phyloP scores from a whole-genome alignment of 1,140 invertebrate species.

The Pantala flavescens region DNA sequence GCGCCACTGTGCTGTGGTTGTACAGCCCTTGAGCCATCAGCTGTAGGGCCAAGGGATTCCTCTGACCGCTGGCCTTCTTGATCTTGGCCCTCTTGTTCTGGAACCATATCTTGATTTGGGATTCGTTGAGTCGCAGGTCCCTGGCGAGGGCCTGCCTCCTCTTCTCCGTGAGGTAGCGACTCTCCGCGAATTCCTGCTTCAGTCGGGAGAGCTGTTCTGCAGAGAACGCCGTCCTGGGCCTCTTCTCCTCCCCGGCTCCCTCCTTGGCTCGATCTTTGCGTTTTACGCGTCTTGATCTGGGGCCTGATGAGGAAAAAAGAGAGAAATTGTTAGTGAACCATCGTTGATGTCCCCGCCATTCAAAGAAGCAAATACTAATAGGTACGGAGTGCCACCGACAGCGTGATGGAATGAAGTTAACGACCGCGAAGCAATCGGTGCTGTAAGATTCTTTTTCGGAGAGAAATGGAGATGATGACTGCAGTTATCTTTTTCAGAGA shows the following conservation, averaged over 20 bases:
- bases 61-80: slow-evolving; percentile 84
- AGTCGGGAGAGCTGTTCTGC: slow-evolving; percentile 84
- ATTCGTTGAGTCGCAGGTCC: slow-evolving; percentile 89
- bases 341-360: no score
- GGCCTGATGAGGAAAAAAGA: slow-evolving; percentile 53
- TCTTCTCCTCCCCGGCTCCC: slow-evolving; percentile 70
- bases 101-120: slow-evolving; percentile 99
- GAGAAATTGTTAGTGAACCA: no score
- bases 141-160: slow-evolving; percentile 81
- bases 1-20: slow-evolving; percentile 42
- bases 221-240: slow-evolving; percentile 94
- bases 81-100: slow-evolving; percentile 98
- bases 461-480: no score
- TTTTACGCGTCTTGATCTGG: slow-evolving; percentile 73
- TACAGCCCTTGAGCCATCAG: slow-evolving; percentile 53
- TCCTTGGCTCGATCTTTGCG: slow-evolving; percentile 26
- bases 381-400: no score
- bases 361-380: no score
- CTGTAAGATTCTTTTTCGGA: no score
- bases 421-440: no score
- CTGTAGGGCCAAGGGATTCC: slow-evolving; percentile 61
- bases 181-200: slow-evolving; percentile 71
- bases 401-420: no score
- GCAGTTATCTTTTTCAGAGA: no score
- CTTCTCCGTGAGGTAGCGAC: slow-evolving; percentile 86